A percentile compares a stretch with the other conserved stretches of the same genome.
These are phyloP conservation scores for Drosophila lutescens DNA, from an alignment of 2,888 invertebrate genomes.

Conservation along the genomic window DNA sequence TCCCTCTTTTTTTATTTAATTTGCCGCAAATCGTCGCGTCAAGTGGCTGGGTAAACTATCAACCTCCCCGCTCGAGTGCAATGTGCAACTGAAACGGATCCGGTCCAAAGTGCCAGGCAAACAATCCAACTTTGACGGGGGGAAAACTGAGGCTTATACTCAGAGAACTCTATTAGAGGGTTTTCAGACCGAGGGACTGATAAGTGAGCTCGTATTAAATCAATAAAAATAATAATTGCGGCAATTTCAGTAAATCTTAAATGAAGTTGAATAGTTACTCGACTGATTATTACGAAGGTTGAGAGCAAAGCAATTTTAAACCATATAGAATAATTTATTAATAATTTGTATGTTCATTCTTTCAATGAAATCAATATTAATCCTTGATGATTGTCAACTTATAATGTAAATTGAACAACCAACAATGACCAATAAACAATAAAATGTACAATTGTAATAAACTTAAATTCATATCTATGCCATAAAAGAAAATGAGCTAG, in stretches of 20 bases:
- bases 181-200: not conserved
- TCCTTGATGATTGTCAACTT: too few relatives aligned
- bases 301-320: too few relatives aligned
- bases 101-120: slow-evolving; percentile 4
- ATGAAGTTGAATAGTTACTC: not conserved
- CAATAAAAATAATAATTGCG: not conserved
- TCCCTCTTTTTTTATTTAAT: slow-evolving; percentile 49
- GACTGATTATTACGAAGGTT: not conserved
- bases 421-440: not conserved
- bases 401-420: not conserved
- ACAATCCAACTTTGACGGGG: not conserved
- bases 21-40: slow-evolving; percentile 63
- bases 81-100: slow-evolving; percentile 27
- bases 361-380: not conserved
- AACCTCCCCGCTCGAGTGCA: slow-evolving; percentile 5
- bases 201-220: not conserved
- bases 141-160: slow-evolving; percentile 14
- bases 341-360: not conserved
- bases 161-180: not conserved
- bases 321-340: too few relatives aligned
- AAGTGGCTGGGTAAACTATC: slow-evolving; percentile 43
- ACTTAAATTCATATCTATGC: too few relatives aligned
- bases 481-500: too few relatives aligned
- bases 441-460: too few relatives aligned
- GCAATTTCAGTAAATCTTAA: not conserved